A percentile compares a stretch with the other conserved stretches of the same genome.
These are phyloP conservation scores for Podarcis siculus DNA, from an alignment of 2,797 vertebrate genomes.

Conservation along the genomic window DNA sequence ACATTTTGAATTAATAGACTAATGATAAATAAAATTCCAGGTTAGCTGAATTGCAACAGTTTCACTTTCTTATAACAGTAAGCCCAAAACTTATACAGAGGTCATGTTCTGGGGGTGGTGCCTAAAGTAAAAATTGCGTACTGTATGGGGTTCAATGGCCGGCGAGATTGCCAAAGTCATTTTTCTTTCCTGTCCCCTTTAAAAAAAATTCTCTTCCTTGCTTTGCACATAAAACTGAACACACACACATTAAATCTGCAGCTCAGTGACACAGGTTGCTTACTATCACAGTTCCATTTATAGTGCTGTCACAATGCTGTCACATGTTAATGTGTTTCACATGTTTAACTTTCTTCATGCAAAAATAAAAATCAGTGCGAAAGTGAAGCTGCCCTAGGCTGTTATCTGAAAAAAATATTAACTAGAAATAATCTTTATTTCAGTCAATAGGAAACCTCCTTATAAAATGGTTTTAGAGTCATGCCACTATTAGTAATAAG, in stretches of 20 bases:
- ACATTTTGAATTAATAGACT: background rate
- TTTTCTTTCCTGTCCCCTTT: no score
- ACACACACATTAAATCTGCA: background rate
- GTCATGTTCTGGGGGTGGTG: no score
- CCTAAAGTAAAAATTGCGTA: no score
- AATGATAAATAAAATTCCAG: background rate
- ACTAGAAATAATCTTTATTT: background rate
- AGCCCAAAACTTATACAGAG: no score
- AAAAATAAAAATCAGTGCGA: background rate
- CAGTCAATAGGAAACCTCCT: background rate
- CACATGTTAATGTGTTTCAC: background rate
- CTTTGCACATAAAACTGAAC: no score
- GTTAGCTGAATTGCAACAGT: background rate
- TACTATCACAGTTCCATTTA: background rate
- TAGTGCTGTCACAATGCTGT: background rate
- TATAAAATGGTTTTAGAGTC: background rate
- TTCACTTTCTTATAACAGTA: background rate
- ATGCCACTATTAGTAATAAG: constrained; percentile 42
- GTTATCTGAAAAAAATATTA: background rate
- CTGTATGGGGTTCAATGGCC: no score
- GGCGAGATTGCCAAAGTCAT: no score
- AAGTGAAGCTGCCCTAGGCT: background rate
- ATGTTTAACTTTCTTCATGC: background rate
- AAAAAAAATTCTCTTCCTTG: no score
- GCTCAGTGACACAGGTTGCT: background rate